Evolutionary conservation across 2,888 invertebrate genomes (phyloP), one percentile per base, ranked within the genome.

Genomic region (Pollenia angustigena): DNA sequence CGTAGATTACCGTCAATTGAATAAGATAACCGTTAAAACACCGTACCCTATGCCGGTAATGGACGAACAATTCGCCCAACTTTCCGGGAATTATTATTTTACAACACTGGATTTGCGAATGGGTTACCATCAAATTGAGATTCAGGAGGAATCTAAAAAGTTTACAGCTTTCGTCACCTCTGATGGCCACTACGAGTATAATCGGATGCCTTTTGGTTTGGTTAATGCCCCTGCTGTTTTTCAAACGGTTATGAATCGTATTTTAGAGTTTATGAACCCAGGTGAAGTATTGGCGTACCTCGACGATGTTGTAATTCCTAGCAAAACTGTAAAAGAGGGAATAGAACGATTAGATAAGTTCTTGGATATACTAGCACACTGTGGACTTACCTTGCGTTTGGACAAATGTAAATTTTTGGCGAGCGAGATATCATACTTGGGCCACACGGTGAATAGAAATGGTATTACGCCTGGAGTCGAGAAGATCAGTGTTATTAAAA

Each of bases 141-240:
- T 85, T 9, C 79, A 85, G 2, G 88, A 81, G 42, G 12, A 62
- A 4, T 79, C 85, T 0, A 79, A 78, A n/a, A 40, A 48, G 42
- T 82, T 72, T n/a, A 88, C 87, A 0, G 85, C 85, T 6, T 88
- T 85, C 44, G 78, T 87, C 4, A 87, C 84, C 0, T 71, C 62
- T 1, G 79, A 85, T 1, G 85, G 83, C 2, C 87, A 88, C 52
- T 85, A 72, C 18, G 87, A 87, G 54, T 87, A 78, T 40, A 88
- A 85, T 54, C 54, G 81, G 4, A 85, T 88, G 83, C 84, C 87
- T 9, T 87, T 85, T 48, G 88, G 87, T 4, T 42, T 87, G 6
- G 79, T 85, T 23, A 88, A 88, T 50, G 86, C 88, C 2, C 87
- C 88, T 8, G 79, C 85, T 2, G 85, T 85, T 9, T 88, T 18